A percentile compares a stretch with the other conserved stretches of the same genome.
These are phyloP conservation scores for Sebastes trivittatus DNA, from an alignment of 2,797 vertebrate species.

Conservation along the genomic window DNA sequence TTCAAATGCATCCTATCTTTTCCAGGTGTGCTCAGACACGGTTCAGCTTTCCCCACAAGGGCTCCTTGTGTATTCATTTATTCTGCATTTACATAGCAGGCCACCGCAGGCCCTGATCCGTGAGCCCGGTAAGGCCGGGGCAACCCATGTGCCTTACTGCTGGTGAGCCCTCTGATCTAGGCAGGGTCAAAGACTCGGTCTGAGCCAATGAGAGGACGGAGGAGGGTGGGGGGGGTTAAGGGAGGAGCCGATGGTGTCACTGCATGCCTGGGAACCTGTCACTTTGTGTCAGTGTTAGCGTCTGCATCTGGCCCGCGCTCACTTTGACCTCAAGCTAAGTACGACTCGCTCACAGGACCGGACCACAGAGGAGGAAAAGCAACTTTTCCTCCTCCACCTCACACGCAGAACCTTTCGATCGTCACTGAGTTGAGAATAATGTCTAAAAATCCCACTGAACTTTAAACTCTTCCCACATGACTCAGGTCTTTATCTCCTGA, in stretches of 20 bases:
- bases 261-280: slow-evolving; percentile 84
- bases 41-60: slow-evolving; percentile 52
- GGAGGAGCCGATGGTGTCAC: slow-evolving; percentile 75
- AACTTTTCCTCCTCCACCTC: slow-evolving; percentile 66
- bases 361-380: slow-evolving; percentile 40
- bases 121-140: slow-evolving; percentile 36
- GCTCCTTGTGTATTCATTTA: slow-evolving; percentile 71
- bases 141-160: slow-evolving; percentile 53
- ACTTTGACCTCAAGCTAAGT: slow-evolving; percentile 73
- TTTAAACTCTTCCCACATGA: neutral
- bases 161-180: slow-evolving; percentile 64
- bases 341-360: slow-evolving; percentile 69
- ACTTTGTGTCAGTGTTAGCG: slow-evolving; percentile 79
- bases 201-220: slow-evolving; percentile 62
- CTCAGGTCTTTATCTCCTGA: neutral
- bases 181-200: slow-evolving; percentile 74
- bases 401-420: slow-evolving; percentile 16
- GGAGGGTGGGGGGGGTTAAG: slow-evolving; percentile 9
- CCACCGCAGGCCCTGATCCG: slow-evolving; percentile 54
- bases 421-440: neutral
- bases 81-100: slow-evolving; percentile 67
- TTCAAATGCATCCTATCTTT: slow-evolving; percentile 63
- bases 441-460: neutral
- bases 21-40: slow-evolving; percentile 60
- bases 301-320: slow-evolving; percentile 74